Evolutionary conservation across 1,140 invertebrate genomes (phyloP).

Genomic region (Diuraphis noxia): DNA sequence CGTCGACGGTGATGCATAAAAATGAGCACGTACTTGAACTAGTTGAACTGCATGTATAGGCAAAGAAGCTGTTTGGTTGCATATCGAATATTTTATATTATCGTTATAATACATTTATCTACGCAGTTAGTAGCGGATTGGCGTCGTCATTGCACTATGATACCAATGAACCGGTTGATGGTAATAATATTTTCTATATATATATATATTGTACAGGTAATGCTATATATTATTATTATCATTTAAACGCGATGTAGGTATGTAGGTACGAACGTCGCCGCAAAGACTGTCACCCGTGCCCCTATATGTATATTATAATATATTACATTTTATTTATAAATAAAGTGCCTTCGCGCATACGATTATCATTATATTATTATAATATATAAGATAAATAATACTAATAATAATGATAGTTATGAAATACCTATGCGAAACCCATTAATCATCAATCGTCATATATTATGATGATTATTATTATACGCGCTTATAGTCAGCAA

Average conservation of each 20-base stretch:
- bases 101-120: background rate
- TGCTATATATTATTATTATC: background rate
- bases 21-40: background rate
- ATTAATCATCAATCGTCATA: background rate
- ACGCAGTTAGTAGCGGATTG: background rate
- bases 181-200: background rate
- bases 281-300: background rate
- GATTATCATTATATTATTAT: too few species aligned
- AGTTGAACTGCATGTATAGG: too few species aligned
- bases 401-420: too few species aligned
- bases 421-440: background rate
- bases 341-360: background rate
- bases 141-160: background rate
- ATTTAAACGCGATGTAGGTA: background rate
- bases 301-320: background rate
- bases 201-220: too few species aligned
- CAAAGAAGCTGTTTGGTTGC: too few species aligned
- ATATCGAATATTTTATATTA: too few species aligned
- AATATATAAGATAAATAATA: background rate
- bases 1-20: background rate
- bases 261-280: background rate
- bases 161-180: background rate
- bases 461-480: too few species aligned
- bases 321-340: too few species aligned
- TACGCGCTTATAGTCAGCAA: background rate